Conservation (phyloP, 2,113 vertebrate genomes). For the Lamprotornis superbus region DNA sequence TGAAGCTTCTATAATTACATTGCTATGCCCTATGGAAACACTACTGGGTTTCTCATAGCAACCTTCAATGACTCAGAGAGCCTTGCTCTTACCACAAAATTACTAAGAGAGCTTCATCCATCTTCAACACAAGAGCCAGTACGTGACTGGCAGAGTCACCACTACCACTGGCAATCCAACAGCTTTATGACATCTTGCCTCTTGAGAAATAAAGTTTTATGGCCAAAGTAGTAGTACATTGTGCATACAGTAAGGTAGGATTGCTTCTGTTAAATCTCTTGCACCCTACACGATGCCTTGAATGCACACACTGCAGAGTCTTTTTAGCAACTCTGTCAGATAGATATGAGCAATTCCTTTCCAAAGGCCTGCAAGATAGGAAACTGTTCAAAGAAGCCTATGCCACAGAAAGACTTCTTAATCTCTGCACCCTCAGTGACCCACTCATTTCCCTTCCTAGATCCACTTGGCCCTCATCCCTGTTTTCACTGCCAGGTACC, state of each 20-base stretch:
- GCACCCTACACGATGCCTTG: not conserved
- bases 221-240: not conserved
- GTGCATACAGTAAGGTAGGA: not conserved
- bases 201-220: not conserved
- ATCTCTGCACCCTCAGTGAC: not conserved
- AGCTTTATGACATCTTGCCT: not conserved
- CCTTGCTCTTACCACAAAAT: not conserved
- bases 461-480: not conserved
- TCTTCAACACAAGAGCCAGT: not conserved
- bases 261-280: not conserved
- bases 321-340: not conserved
- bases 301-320: not conserved
- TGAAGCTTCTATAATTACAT: not conserved
- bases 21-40: not conserved
- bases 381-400: not conserved
- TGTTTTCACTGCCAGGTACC: not conserved
- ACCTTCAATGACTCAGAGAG: not conserved
- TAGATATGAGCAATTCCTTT: not conserved
- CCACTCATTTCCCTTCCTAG: not conserved
- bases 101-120: not conserved
- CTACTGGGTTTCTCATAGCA: conserved; percentile 6
- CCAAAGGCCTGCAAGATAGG: not conserved
- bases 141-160: not conserved
- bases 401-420: not conserved
- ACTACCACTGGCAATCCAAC: not conserved